phyloP scores from a whole-genome alignment of 2,888 invertebrate species.

The Amphipyra tragopoginis region DNA sequence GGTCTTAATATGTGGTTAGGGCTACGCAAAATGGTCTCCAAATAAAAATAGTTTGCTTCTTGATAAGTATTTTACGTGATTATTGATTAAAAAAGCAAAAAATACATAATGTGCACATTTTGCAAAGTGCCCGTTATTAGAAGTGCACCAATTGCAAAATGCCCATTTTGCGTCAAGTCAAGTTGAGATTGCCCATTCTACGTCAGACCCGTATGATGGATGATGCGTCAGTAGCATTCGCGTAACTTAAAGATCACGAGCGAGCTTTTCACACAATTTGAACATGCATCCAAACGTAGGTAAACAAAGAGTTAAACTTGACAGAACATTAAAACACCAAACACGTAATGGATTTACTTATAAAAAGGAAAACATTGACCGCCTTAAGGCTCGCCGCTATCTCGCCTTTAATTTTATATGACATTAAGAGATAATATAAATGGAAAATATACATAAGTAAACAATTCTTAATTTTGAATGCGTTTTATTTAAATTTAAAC shows the following conservation, averaged over 20 bases:
- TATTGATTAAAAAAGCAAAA: no score
- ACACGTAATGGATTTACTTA: constrained; percentile 52
- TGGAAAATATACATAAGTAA: constrained; percentile 43
- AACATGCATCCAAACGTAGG: constrained; percentile 21
- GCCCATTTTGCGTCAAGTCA: no score
- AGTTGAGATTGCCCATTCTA: no score
- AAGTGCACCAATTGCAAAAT: no score
- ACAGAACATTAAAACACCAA: constrained; percentile 44
- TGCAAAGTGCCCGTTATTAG: no score
- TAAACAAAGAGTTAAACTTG: constrained; percentile 28
- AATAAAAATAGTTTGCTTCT: no score
- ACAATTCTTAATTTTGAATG: constrained; percentile 48
- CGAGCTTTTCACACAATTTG: constrained; percentile 46
- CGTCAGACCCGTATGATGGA: background rate
- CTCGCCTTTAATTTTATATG: constrained; percentile 59
- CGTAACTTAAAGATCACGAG: constrained; percentile 46
- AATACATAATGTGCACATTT: no score
- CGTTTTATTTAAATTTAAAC: constrained; percentile 18
- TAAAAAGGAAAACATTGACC: constrained; percentile 51
- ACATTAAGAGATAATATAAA: constrained; percentile 53
- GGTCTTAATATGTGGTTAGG: no score
- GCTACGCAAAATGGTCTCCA: no score
- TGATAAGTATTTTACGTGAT: no score
- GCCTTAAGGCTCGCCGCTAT: constrained; percentile 56
- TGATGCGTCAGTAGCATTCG: constrained; percentile 25